Evolutionary conservation across 2,797 vertebrate species (phyloP).

Genomic region (Labroides dimidiatus): DNA sequence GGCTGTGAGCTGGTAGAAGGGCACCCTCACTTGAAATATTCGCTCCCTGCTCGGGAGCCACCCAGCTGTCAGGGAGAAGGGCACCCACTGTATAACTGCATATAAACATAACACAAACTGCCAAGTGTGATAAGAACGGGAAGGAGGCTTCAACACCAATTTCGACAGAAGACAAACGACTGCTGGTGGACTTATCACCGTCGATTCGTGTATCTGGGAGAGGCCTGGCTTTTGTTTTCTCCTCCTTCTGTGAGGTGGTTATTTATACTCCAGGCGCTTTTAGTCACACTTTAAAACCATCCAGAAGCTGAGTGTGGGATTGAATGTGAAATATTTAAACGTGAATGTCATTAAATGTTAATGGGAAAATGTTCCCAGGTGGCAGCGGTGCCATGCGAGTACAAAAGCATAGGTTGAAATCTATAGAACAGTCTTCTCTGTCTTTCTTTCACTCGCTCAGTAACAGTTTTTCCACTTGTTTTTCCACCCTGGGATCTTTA

Average conservation of each 20-base stretch:
- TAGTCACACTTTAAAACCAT: conserved; percentile 21
- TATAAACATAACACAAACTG: conserved; percentile 74
- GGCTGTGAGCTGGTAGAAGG: conserved; percentile 46
- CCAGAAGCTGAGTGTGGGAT: conserved; percentile 18
- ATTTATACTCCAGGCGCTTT: conserved; percentile 62
- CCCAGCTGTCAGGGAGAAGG: conserved; percentile 68
- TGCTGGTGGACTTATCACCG: conserved; percentile 71
- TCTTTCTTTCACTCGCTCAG: too few species aligned
- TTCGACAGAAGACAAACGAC: conserved; percentile 78
- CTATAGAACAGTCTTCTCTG: background rate
- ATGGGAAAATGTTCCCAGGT: conserved; percentile 40
- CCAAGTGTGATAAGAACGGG: conserved; percentile 73
- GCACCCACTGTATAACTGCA: conserved; percentile 67
- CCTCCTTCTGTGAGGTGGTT: conserved; percentile 43
- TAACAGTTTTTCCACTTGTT: too few species aligned
- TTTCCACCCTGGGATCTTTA: background rate
- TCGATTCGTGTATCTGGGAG: conserved; percentile 62
- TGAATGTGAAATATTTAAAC: conserved; percentile 44
- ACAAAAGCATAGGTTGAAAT: background rate
- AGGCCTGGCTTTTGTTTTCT: conserved; percentile 55
- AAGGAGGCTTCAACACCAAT: conserved; percentile 70
- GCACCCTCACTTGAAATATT: conserved; percentile 59
- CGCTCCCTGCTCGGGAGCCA: conserved; percentile 40
- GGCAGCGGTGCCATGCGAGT: conserved; percentile 2
- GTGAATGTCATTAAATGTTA: conserved; percentile 50